Conservation (phyloP, 2,113 vertebrate species). For the Parus major region DNA sequence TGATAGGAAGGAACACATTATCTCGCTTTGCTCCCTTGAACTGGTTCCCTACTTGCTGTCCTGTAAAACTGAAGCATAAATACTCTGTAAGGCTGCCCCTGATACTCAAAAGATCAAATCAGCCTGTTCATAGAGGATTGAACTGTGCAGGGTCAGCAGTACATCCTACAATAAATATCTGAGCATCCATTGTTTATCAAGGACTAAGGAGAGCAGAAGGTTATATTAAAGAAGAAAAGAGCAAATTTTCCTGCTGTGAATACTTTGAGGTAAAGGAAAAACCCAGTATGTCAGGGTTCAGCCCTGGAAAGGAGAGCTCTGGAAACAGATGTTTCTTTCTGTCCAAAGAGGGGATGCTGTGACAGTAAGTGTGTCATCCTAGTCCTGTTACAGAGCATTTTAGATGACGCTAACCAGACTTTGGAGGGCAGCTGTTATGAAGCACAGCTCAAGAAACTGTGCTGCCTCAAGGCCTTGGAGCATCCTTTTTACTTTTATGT, state of each 20-base stretch:
- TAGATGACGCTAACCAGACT: slow-evolving; percentile 35
- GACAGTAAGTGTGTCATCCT: background rate
- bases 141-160: background rate
- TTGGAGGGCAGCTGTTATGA: slow-evolving; percentile 40
- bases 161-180: background rate
- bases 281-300: background rate
- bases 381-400: background rate
- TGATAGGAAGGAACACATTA: background rate
- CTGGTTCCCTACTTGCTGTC: background rate
- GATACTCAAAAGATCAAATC: background rate
- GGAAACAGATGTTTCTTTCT: background rate
- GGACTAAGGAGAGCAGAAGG: background rate
- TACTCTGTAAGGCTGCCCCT: background rate
- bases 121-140: background rate
- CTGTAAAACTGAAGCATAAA: background rate
- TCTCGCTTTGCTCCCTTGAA: background rate
- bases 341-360: background rate
- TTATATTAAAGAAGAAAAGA: background rate
- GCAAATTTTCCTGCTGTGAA: background rate
- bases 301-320: background rate
- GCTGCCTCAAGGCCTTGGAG: slow-evolving; percentile 28
- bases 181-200: background rate
- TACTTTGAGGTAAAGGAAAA: background rate
- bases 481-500: slow-evolving; percentile 50
- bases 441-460: slow-evolving; percentile 10